phyloP scores from a whole-genome alignment of 2,888 invertebrate species.

The Oligia strigilis region DNA sequence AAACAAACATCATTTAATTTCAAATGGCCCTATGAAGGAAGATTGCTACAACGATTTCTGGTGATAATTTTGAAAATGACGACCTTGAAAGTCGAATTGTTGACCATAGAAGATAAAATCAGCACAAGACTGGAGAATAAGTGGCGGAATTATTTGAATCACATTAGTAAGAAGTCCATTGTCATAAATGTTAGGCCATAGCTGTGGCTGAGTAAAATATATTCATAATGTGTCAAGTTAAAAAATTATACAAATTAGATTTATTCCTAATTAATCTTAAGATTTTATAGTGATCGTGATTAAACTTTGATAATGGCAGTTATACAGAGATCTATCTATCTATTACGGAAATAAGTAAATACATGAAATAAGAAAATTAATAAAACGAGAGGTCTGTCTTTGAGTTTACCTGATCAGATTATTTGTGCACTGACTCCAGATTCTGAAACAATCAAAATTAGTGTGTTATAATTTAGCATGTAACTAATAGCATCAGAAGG shows the following conservation, averaged over 20 bases:
- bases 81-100: background rate
- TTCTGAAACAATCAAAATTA: constrained; percentile 67
- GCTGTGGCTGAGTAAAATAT: constrained; percentile 23
- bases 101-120: background rate
- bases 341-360: background rate
- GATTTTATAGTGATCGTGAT: too few species aligned
- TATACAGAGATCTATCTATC: background rate
- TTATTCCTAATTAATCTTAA: background rate
- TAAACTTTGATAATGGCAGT: too few species aligned
- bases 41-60: background rate
- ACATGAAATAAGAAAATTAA: background rate
- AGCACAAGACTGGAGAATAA: background rate
- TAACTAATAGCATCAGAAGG: background rate
- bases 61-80: background rate
- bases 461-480: background rate
- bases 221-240: constrained; percentile 38
- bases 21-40: too few species aligned
- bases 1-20: too few species aligned
- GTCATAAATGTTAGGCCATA: background rate
- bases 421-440: constrained; percentile 55
- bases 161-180: background rate
- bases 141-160: background rate
- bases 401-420: constrained; percentile 65
- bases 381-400: background rate
- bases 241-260: constrained; percentile 1